These are phyloP conservation scores for Ceyx margarethae DNA, from an alignment of 2,113 vertebrate species.

Conservation along the genomic window DNA sequence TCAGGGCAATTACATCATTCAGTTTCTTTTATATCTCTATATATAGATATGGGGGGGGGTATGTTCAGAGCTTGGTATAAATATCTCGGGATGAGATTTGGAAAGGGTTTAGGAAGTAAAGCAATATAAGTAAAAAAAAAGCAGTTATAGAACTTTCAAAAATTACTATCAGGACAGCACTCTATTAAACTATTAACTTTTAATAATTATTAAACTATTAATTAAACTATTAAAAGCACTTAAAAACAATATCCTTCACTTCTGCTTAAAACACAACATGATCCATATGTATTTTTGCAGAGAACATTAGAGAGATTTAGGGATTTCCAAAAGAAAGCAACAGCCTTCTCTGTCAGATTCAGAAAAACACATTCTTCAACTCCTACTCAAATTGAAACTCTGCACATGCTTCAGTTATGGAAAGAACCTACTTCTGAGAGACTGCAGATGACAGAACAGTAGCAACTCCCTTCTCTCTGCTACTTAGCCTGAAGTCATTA, in stretches of 20 bases:
- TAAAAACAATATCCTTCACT: background rate
- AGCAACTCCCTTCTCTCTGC: background rate
- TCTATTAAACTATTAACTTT: background rate
- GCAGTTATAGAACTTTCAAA: background rate
- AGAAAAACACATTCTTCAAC: background rate
- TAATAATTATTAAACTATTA: no score
- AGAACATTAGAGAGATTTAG: background rate
- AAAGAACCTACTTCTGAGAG: conserved; percentile 41
- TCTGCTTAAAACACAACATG: background rate
- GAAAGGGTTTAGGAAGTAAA: conserved; percentile 31
- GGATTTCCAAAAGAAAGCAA: background rate
- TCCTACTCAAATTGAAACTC: conserved; percentile 50
- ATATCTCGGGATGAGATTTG: background rate
- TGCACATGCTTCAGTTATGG: conserved; percentile 1
- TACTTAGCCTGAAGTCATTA: background rate
- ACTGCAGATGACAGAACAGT: background rate
- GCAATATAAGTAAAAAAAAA: background rate
- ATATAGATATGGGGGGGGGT: no score
- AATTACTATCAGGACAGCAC: background rate
- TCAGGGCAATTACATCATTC: conserved; percentile 18
- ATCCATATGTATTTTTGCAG: background rate
- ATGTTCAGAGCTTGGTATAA: conserved; percentile 31
- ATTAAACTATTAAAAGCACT: background rate
- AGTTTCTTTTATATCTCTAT: background rate
- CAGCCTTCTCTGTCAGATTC: background rate